Conservation (phyloP, 2,113 vertebrate genomes). For the Ptilorrhoa leucosticta region DNA sequence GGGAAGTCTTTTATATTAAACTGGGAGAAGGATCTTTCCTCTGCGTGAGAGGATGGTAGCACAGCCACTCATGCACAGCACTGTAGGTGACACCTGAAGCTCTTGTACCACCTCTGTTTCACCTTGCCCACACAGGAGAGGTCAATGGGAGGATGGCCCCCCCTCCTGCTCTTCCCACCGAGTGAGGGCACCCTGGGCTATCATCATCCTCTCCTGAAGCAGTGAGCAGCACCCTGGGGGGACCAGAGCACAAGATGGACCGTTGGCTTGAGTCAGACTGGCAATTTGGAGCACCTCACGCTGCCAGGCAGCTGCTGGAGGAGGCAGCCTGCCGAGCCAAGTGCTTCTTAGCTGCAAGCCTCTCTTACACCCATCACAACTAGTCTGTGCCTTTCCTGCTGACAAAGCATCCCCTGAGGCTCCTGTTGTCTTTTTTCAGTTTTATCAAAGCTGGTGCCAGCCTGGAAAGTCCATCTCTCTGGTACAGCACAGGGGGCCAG, state of each 20-base stretch:
- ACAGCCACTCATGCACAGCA: background rate
- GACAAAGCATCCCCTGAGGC: background rate
- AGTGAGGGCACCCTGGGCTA: background rate
- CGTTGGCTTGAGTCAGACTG: background rate
- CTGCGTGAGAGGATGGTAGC: accelerated
- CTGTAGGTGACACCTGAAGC: background rate
- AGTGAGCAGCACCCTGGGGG: background rate
- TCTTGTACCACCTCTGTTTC: background rate
- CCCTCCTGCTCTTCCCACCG: background rate
- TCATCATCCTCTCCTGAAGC: background rate
- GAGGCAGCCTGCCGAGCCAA: background rate
- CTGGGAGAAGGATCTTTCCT: background rate
- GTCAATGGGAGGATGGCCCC: background rate
- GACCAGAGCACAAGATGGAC: background rate
- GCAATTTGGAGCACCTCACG: background rate
- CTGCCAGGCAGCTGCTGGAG: background rate
- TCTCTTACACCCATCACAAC: background rate
- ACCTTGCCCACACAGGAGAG: background rate
- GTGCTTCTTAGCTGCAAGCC: background rate
- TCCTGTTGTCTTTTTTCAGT: conserved; percentile 14
- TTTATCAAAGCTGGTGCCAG: conserved; percentile 51
- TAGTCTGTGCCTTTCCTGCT: background rate
- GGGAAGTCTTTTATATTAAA: background rate
- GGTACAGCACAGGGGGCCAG: background rate
- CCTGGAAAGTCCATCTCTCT: background rate